These are phyloP conservation scores for Drosophila fulvimacula DNA, from an alignment of 2,888 invertebrate genomes.

Conservation along the genomic window DNA sequence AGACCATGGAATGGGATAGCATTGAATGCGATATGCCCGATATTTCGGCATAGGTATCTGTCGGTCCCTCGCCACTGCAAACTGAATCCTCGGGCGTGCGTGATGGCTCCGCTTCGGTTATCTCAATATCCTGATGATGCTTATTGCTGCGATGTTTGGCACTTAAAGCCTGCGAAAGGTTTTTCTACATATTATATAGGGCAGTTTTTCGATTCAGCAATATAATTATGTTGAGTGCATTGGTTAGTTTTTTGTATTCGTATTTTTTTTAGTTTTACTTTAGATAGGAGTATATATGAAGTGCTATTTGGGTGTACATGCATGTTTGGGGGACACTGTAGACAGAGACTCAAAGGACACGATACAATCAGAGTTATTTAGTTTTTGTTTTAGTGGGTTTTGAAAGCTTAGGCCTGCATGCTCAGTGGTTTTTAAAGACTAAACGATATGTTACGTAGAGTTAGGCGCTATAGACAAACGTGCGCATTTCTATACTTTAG, in stretches of 20 bases:
- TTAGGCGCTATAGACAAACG: constrained; percentile 70
- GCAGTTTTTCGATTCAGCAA: constrained; percentile 19
- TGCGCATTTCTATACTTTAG: constrained; percentile 46
- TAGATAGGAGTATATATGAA: constrained; percentile 28
- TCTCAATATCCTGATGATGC: constrained; percentile 87
- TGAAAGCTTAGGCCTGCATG: constrained; percentile 42
- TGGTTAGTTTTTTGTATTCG: constrained; percentile 21
- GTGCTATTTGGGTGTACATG: constrained; percentile 44
- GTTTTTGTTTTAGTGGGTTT: constrained; percentile 16
- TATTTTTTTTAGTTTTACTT: constrained; percentile 21
- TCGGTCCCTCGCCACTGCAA: constrained; percentile 94
- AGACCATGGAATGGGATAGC: constrained; percentile 83
- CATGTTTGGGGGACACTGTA: constrained; percentile 32
- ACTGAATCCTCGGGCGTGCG: constrained; percentile 96
- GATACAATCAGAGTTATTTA: constrained; percentile 24
- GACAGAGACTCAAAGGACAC: constrained; percentile 41
- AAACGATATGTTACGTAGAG: constrained; percentile 51
- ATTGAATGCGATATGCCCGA: constrained; percentile 84
- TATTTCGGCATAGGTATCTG: constrained; percentile 85
- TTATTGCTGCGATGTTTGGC: constrained; percentile 88
- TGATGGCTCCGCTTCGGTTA: constrained; percentile 92
- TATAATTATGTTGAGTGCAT: constrained; percentile 44
- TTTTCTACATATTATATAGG: constrained; percentile 41
- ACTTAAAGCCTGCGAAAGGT: constrained; percentile 89
- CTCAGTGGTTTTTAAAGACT: constrained; percentile 30